Base-by-base conservation (phyloP, 2,888 invertebrate species). In the Melanargia galathea region DNA sequence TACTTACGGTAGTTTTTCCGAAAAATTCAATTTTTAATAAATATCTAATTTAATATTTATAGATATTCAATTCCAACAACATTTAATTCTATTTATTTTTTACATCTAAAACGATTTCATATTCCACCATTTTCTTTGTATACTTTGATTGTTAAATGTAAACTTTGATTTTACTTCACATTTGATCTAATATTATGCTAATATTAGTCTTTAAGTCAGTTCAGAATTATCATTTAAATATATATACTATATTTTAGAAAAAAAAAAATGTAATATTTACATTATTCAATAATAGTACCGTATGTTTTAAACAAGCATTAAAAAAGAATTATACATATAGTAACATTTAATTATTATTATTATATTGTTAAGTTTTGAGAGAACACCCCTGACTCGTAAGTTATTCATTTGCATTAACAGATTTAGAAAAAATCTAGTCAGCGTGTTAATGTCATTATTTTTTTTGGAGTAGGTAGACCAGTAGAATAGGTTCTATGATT, bases 21-120 rank as follows among this genome's bases (percentile, higher is more conserved):
- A 43, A 8, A 43, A 7, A 7, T 43, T 13, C 5, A 43, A 18
- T 8, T 43, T 18, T 68, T 26, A 24, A 71, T 73, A 64, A 64
- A n/a, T n/a, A n/a, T n/a, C n/a, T n/a, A n/a, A n/a, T n/a, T n/a
- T n/a, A n/a, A n/a, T n/a, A n/a, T n/a, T n/a, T n/a, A n/a, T n/a
- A n/a, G n/a, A 72, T 73, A 75, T 75, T 75, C 77, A 81, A 81
- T 80, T 78, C 79, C 80, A 80, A 81, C 79, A 80, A 81, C 74
- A 75, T 75, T 75, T 72, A 71, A 67, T 71, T 74, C 56, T 68
- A 67, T 59, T 33, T 52, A 5, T 43, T 60, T 66, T 68, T 59
- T 58, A 48, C 33, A 51, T 49, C 48, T 51, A 59, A 24, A 18
- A 56, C 49, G 38, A 55, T 56, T 58, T 20, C 16, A 40, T 13